Conservation (phyloP, 2,888 invertebrate species). For the Tiphia femorata region DNA sequence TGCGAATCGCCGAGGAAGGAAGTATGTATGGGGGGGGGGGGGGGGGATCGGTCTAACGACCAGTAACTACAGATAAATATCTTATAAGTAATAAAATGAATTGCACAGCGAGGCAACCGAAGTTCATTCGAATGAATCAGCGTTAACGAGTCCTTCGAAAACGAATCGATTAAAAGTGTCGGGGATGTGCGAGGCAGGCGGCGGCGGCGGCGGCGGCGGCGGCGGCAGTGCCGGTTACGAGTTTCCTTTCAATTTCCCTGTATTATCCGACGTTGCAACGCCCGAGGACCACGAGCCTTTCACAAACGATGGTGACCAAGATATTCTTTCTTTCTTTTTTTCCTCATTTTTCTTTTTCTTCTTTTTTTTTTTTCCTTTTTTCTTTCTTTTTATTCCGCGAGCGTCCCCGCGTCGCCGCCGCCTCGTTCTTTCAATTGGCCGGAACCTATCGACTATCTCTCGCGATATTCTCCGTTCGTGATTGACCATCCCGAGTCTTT, state of each 20-base stretch:
- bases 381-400: neutral
- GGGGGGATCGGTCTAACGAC: constrained; percentile 41
- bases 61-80: constrained; percentile 46
- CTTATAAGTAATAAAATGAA: constrained; percentile 45
- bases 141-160: constrained; percentile 46
- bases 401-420: constrained; percentile 21
- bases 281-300: too few species aligned
- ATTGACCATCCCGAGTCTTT: constrained; percentile 15
- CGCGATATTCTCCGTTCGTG: constrained; percentile 5
- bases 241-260: too few species aligned
- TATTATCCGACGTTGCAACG: too few species aligned
- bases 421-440: constrained; percentile 23
- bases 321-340: neutral
- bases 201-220: too few species aligned
- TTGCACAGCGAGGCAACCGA: constrained; percentile 45
- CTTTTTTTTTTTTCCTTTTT: neutral
- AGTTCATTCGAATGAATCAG: constrained; percentile 46
- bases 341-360: neutral
- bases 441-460: constrained; percentile 4
- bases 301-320: too few species aligned
- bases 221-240: too few species aligned
- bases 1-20: constrained; percentile 15
- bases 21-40: constrained; percentile 3
- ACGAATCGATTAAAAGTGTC: constrained; percentile 37
- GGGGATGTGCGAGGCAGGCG: constrained; percentile 44